These are phyloP conservation scores for Poicephalus gulielmi DNA, from an alignment of 2,113 vertebrate genomes.

Conservation along the genomic window DNA sequence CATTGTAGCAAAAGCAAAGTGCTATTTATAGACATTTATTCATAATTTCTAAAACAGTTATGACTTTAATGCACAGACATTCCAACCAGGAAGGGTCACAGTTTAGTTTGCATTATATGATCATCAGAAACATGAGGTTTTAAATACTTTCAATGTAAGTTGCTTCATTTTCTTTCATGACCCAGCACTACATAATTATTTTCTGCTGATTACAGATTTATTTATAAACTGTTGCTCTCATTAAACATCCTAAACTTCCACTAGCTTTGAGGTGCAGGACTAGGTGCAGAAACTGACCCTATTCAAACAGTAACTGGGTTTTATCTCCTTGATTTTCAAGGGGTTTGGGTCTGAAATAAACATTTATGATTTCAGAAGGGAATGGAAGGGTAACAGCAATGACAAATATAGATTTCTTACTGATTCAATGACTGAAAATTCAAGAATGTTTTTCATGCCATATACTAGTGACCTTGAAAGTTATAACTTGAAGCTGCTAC, in stretches of 20 bases:
- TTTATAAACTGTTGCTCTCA: neutral
- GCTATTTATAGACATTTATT: neutral
- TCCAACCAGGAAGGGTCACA: neutral
- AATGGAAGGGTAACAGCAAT: neutral
- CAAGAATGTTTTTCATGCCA: neutral
- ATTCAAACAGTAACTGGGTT: neutral
- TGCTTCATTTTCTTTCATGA: neutral
- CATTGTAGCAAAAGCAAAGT: neutral
- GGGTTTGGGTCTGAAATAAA: neutral
- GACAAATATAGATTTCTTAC: neutral
- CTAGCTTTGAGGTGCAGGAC: neutral
- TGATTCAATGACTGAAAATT: neutral
- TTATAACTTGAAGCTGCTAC: neutral
- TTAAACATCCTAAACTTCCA: neutral
- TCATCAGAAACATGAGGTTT: neutral
- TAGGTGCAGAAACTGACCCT: neutral
- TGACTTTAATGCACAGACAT: neutral
- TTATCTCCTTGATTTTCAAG: neutral
- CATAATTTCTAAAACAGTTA: neutral
- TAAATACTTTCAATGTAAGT: neutral
- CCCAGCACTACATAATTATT: neutral
- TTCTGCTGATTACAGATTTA: neutral
- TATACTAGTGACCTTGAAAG: constrained; percentile 8
- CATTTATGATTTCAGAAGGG: neutral
- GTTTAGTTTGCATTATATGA: neutral